Evolutionary conservation across 2,888 invertebrate species (phyloP).

Genomic region (Philaethria dido): DNA sequence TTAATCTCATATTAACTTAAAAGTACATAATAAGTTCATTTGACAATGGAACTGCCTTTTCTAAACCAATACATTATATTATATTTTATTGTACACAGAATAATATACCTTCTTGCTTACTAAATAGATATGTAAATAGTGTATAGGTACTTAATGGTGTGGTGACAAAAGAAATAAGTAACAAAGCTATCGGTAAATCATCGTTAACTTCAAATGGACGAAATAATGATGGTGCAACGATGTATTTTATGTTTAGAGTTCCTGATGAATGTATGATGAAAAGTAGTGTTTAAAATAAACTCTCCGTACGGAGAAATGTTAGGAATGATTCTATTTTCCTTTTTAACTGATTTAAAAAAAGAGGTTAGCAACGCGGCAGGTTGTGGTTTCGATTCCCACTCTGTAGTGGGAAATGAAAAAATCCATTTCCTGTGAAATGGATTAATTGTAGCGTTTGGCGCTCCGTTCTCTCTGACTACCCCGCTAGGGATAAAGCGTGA

Average conservation of each 20-base stretch:
- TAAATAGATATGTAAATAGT: slow-evolving; percentile 41
- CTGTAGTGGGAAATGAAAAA: no score
- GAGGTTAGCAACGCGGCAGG: no score
- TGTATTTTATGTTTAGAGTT: neutral
- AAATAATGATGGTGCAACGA: slow-evolving; percentile 46
- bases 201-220: slow-evolving; percentile 68
- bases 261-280: neutral
- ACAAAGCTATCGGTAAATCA: slow-evolving; percentile 71
- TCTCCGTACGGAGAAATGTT: no score
- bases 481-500: no score
- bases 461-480: no score
- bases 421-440: no score
- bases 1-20: neutral
- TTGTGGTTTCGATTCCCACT: no score
- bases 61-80: neutral
- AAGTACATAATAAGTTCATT: slow-evolving; percentile 7
- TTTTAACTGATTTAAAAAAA: no score
- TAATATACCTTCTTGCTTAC: slow-evolving; percentile 32
- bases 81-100: slow-evolving; percentile 17
- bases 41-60: slow-evolving; percentile 15
- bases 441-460: no score
- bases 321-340: no score
- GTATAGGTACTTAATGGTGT: slow-evolving; percentile 42
- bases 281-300: no score
- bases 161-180: slow-evolving; percentile 57